Base-by-base conservation (phyloP, 2,888 invertebrate species). In the Rotaria socialis region DNA sequence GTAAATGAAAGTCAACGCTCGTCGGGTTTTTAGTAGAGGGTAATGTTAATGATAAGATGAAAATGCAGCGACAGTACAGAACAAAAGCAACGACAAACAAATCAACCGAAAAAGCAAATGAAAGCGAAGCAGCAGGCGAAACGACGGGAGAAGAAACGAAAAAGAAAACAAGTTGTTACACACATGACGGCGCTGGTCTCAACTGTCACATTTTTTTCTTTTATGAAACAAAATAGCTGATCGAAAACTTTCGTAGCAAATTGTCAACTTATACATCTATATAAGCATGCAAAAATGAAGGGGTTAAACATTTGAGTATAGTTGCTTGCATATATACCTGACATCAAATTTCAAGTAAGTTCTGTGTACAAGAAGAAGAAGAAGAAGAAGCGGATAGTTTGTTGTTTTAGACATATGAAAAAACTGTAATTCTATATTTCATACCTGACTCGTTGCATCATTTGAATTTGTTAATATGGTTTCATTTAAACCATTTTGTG, bases 51-150 rank as follows among this genome's bases (percentile, higher is more conserved):
- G 67, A 67, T 27, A 27, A 67, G 1, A 67, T 67, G 19, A 67
- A 35, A 16, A 35, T 14, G 16, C 67, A 35, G 35, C 19, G 67
- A 41, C 67, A 35, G 67, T 16, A 41, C 35, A 67, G 67, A 41
- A 41, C 27, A 35, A 67, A 67, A 67, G 67, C 35, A 67, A 14
- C 35, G 27, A 67, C 67, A 67, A 67, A 35, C 67, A 67, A 67
- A 67, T 67, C 27, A 67, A 67, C 19, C 27, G 16, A 35, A 67
- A 16, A 67, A 2, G 67, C 35, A 41, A 67, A 67, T 35, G 27
- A 67, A 67, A 67, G 67, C 67, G 67, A 60, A 60, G 60, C 60
- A 60, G 60, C n/a, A 60, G 10, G 60, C 8, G 52, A 56, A 56
- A 67, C 35, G 67, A 56, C 4, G 67, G 19, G 27, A 35, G 67